Evolutionary conservation across 2,888 invertebrate genomes (phyloP), one percentile per base, ranked within the genome.

Genomic region (Sipunculus nudus): DNA sequence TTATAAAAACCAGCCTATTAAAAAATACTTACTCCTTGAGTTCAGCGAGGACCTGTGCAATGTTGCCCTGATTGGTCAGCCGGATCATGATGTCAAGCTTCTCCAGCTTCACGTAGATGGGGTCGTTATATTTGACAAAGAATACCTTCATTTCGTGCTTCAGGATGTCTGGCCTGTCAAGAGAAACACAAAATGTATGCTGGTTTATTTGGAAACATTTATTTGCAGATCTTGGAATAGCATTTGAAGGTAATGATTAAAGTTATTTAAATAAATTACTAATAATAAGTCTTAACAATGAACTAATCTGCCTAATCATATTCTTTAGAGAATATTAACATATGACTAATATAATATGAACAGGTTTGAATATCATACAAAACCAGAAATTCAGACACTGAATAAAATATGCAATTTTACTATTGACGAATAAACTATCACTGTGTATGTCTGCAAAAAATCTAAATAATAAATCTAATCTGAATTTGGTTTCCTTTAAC

Each of bases 121-220:
- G 99, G 86, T 99, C 99, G 84, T 99, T 99, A 87, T 99, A 99
- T 81, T 99, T 99, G 38, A 99, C 99, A 84, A 99, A 99, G 87
- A 99, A 99, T 54, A 94, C 95, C 88, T 99, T 99, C 98, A 99
- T 98, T 86, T 99, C 99, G 78, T 98, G 96, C 83, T 99, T 99
- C 46, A 99, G 86, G 72, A 99, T 98, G 63, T 99, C 99, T 0
- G 98, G 96, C 43, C 71, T 71, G 43, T 35, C 41, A 41, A 48
- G 13, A 19, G n/a, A 41, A 53, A 19, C 25, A 43, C 16, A 35
- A 35, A 35, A 13, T 16, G 10, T 13, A 13, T 16, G 38, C 38
- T 13, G 16, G 38, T 13, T 16, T 16, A 10, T 13, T 35, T 35
- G 10, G 38, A 13, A 35, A 35, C 10, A n/a, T n/a, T n/a, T n/a